Evolutionary conservation across 2,888 invertebrate genomes (phyloP).

Genomic region (Chloroclystis v-ata): DNA sequence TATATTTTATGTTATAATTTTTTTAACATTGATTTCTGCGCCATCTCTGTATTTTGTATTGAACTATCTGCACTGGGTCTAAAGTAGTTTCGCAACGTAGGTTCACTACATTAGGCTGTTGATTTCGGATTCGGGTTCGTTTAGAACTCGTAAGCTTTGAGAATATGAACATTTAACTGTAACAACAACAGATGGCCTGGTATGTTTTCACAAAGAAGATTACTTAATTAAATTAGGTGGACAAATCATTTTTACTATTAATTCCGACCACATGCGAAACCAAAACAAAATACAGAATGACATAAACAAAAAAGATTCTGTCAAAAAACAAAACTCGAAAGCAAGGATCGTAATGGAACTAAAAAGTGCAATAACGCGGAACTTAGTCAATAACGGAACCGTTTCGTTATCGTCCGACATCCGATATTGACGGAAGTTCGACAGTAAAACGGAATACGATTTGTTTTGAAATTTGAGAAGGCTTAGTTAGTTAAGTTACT

Average conservation of each 20-base stretch:
- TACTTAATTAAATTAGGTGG: too few relatives aligned
- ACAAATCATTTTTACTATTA: too few relatives aligned
- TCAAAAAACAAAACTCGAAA: not conserved
- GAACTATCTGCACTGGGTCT: not conserved
- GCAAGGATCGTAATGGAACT: conserved; percentile 1
- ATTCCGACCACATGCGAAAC: too few relatives aligned
- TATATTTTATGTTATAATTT: too few relatives aligned
- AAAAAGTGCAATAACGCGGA: conserved; percentile 13
- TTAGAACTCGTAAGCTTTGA: too few relatives aligned
- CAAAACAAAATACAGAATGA: too few relatives aligned
- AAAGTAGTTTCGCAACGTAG: not conserved
- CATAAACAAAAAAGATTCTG: not conserved
- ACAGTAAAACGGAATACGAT: conserved; percentile 46
- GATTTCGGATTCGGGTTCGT: too few relatives aligned
- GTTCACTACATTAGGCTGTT: not conserved
- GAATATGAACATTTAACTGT: too few relatives aligned
- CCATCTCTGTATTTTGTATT: conserved; percentile 1
- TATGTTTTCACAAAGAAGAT: too few relatives aligned
- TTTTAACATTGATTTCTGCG: not conserved
- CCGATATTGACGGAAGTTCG: conserved; percentile 44
- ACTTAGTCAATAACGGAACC: conserved; percentile 14
- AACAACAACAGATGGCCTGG: too few relatives aligned
- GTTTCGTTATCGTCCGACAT: conserved; percentile 28
- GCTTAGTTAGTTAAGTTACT: too few relatives aligned
- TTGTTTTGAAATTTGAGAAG: conserved; percentile 40